A percentile compares a stretch with the other conserved stretches of the same genome.
Conservation (phyloP, 1,140 invertebrate genomes). For the Orchestia grillus region DNA sequence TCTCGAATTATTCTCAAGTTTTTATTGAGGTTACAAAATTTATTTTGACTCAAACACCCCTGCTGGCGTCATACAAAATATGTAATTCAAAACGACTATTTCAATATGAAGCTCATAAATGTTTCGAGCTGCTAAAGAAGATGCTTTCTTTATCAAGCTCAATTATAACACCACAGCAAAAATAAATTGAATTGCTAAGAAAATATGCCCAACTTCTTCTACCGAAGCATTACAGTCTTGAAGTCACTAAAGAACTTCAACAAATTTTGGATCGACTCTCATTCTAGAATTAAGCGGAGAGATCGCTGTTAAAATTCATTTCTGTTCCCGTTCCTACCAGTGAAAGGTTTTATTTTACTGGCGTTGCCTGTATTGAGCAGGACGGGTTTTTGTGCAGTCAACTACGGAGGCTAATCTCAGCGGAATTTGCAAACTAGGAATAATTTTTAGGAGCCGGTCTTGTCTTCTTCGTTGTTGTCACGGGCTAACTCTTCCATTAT, state of each 20-base stretch:
- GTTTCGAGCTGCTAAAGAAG: not conserved
- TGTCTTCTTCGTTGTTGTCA: not conserved
- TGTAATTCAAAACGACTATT: not conserved
- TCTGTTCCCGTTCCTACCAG: not conserved
- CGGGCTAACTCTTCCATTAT: not conserved
- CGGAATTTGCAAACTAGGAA: not conserved
- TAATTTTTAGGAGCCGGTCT: not conserved
- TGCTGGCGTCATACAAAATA: too few relatives aligned
- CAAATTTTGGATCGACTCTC: not conserved
- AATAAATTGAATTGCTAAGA: not conserved
- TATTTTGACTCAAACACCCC: too few relatives aligned
- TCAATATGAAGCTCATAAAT: not conserved
- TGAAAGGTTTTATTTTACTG: not conserved
- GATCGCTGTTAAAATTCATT: not conserved
- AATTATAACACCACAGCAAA: not conserved
- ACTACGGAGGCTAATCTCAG: not conserved
- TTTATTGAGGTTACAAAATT: too few relatives aligned
- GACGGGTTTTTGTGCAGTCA: not conserved
- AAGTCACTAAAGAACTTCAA: not conserved
- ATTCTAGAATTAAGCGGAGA: not conserved
- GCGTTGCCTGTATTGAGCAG: not conserved
- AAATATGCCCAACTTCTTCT: not conserved
- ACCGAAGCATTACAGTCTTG: not conserved
- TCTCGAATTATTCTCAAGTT: too few relatives aligned
- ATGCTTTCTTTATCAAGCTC: not conserved